Evolutionary conservation across 2,888 invertebrate species (phyloP).

Genomic region (Arge pagana): DNA sequence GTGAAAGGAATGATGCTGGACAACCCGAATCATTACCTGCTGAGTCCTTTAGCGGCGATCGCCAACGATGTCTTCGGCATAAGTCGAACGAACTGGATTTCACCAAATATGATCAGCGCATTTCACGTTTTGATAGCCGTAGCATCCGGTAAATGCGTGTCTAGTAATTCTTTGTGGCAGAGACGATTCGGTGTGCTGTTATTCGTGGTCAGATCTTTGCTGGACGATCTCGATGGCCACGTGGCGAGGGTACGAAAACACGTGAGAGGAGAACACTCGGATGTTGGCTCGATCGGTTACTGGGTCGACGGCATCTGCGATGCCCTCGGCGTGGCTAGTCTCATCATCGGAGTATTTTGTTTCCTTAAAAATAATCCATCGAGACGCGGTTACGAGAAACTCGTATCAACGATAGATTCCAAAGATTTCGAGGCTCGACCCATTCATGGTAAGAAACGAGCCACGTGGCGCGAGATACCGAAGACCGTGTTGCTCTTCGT

Average conservation of each 20-base stretch:
- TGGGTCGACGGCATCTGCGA: slow-evolving; percentile 85
- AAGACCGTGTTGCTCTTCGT: slow-evolving; percentile 70
- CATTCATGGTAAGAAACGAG: slow-evolving; percentile 2
- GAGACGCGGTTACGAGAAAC: slow-evolving; percentile 72
- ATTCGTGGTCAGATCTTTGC: slow-evolving; percentile 80
- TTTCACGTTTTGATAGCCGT: slow-evolving; percentile 79
- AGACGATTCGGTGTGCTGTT: slow-evolving; percentile 76
- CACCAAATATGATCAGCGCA: slow-evolving; percentile 83
- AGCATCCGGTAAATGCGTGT: slow-evolving; percentile 74
- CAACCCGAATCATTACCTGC: slow-evolving; percentile 82
- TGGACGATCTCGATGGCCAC: slow-evolving; percentile 86
- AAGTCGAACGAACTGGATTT: slow-evolving; percentile 66
- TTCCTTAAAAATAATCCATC: slow-evolving; percentile 76
- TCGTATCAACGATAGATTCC: slow-evolving; percentile 61
- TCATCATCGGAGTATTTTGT: slow-evolving; percentile 71
- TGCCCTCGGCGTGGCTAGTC: slow-evolving; percentile 73
- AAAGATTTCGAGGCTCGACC: slow-evolving; percentile 3
- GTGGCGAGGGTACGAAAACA: slow-evolving; percentile 79
- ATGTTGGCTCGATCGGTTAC: slow-evolving; percentile 80
- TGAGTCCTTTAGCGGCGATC: slow-evolving; percentile 77
- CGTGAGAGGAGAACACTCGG: slow-evolving; percentile 76
- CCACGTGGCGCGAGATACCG: slow-evolving; percentile 64
- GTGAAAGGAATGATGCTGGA: slow-evolving; percentile 83
- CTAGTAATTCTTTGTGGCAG: slow-evolving; percentile 72
- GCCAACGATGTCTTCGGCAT: slow-evolving; percentile 71